phyloP scores from a whole-genome alignment of 2,888 invertebrate species.

The Agriopis aurantiaria region DNA sequence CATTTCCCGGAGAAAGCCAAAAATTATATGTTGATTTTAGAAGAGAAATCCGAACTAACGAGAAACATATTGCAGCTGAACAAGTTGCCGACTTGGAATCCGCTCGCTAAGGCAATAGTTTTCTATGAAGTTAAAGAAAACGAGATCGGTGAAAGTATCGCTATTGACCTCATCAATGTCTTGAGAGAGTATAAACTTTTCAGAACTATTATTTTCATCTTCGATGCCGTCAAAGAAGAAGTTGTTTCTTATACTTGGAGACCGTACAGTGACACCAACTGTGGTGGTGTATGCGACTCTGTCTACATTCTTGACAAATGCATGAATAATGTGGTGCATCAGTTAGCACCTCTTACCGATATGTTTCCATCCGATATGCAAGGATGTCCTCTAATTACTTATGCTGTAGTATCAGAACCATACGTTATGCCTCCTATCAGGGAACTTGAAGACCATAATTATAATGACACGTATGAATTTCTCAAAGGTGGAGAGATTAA shows the following conservation, averaged over 20 bases:
- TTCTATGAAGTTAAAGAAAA: slow-evolving; percentile 70
- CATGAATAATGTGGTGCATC: slow-evolving; percentile 61
- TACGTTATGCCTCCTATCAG: slow-evolving; percentile 77
- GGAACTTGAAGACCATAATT: slow-evolving; percentile 60
- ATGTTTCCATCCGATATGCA: slow-evolving; percentile 76
- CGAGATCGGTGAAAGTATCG: slow-evolving; percentile 62
- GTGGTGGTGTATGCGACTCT: slow-evolving; percentile 73
- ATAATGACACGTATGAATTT: slow-evolving; percentile 72
- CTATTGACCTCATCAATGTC: slow-evolving; percentile 75
- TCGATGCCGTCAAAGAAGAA: slow-evolving; percentile 63
- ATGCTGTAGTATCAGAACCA: slow-evolving; percentile 78
- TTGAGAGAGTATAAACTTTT: slow-evolving; percentile 72
- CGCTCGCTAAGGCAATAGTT: slow-evolving; percentile 79
- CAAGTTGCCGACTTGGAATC: slow-evolving; percentile 83
- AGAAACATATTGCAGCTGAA: slow-evolving; percentile 80
- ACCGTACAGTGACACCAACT: slow-evolving; percentile 76
- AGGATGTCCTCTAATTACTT: slow-evolving; percentile 77
- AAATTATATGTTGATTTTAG: slow-evolving; percentile 84
- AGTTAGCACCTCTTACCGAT: slow-evolving; percentile 65
- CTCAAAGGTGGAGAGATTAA: slow-evolving; percentile 77
- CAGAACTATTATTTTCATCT: slow-evolving; percentile 75
- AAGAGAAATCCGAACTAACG: slow-evolving; percentile 76
- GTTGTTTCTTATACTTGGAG: slow-evolving; percentile 78
- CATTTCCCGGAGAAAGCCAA: slow-evolving; percentile 85
- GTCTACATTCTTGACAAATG: slow-evolving; percentile 78